Conservation (phyloP, 2,888 invertebrate genomes). For the Scotopteryx bipunctaria region DNA sequence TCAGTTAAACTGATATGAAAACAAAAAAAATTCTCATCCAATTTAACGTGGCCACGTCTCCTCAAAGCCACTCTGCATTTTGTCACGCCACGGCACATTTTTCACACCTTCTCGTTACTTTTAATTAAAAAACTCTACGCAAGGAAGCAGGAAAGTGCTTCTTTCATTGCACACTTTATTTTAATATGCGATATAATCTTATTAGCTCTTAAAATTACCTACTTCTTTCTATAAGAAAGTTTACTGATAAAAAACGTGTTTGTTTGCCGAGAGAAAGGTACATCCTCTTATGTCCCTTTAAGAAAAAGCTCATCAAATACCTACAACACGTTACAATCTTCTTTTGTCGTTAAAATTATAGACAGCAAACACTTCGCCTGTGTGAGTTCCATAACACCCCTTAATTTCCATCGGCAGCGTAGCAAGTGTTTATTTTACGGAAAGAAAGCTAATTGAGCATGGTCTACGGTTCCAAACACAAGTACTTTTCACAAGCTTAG, state of each 20-base stretch:
- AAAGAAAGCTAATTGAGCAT: conserved; percentile 63
- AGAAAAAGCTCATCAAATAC: no score
- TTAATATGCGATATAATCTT: no score
- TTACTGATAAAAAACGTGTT: no score
- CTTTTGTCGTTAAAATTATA: conserved; percentile 1
- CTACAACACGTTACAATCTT: background rate
- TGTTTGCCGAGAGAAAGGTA: no score
- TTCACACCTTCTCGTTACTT: conserved; percentile 10
- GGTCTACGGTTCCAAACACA: conserved; percentile 26
- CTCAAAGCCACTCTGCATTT: conserved; percentile 4
- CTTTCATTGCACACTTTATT: background rate
- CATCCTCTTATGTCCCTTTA: no score
- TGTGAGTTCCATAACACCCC: conserved; percentile 20
- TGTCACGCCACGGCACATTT: conserved; percentile 7
- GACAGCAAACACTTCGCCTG: conserved; percentile 22
- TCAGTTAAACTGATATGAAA: no score
- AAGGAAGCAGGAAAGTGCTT: background rate
- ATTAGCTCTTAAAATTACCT: no score
- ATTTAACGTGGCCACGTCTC: no score
- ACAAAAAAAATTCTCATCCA: no score
- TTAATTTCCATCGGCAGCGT: conserved; percentile 27
- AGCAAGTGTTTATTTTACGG: conserved; percentile 53
- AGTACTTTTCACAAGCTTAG: background rate
- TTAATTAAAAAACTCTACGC: conserved; percentile 16
- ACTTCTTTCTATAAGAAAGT: no score